Base-by-base conservation (phyloP, 2,888 invertebrate species). In the Tuberolachnus salignus region DNA sequence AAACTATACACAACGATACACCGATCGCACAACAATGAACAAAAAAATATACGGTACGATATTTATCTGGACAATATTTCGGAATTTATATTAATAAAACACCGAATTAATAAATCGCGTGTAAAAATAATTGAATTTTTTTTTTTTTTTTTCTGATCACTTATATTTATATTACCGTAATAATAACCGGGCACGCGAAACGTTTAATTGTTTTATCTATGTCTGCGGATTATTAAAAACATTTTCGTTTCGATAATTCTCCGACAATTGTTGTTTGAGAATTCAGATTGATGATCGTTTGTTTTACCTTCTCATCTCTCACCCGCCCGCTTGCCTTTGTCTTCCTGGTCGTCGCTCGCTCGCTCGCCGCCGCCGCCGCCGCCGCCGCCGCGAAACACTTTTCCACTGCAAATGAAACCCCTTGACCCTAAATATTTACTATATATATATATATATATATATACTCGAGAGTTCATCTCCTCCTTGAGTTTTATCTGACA, bases 281-380 rank as follows among this genome's bases (percentile, higher is more conserved):
- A 49, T 61, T 34, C 26, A 49, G 72, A 71, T 71, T 59, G 71
- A 72, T 59, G 71, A 72, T 61, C 72, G 72, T 63, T 73, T 61
- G 61, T 61, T 73, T 51, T 63, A 49, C 61, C 34, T 21, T 4
- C 6, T 34, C 34, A 4, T 16, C 11, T 9, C 51, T 11, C 9
- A 1, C 21, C 46, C 13, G 2, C 26, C 1, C 2, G 49, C 14
- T 14, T 10, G 19, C 19, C 19, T 1, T n/a, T n/a, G n/a, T 19
- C 0, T 19, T 10, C 8, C 53, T 10, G 14, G 9, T 53, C 53
- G 1, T 19, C 64, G 13, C 11, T 11, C 4, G 16, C 1, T 59
- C 10, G 19, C 6, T 42, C 21, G 11, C 6, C n/a, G n/a, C n/a
- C n/a, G n/a, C n/a, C n/a, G n/a, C n/a, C 71, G 46, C 49, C n/a